Evolutionary conservation across 2,113 vertebrate genomes (phyloP), one percentile per base, ranked within the genome.

Genomic region (Anthoscopus minutus): DNA sequence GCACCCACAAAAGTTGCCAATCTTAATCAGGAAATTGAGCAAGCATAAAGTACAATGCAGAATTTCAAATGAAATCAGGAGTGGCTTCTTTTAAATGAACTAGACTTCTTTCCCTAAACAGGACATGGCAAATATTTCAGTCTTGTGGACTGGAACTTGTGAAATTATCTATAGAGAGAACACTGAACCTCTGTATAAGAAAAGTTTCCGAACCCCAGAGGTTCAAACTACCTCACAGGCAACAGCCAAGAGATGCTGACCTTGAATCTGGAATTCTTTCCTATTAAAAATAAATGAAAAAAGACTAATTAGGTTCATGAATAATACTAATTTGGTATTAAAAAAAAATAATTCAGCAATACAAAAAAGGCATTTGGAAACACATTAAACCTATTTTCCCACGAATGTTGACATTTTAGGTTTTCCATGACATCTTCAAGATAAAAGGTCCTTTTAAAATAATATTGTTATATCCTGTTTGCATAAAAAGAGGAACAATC

Each of bases 1-100:
- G 10, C 11, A 65, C 6, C 2, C 0, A 0, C 14, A 40, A 25
- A 79, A 57, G 1, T 14, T 71, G 31, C 13, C 45, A 35, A 23
- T 37, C 38, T 11, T 53, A 57, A 21, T 22, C 18, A 74, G 30
- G 38, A 91, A 74, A 77, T 2, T 3, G 11, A 83, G 37, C 17
- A 30, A 87, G 10, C 18, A 74, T 18, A 10, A 84, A 67, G 27
- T 24, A 45, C 3, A 57, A 35, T 8, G 16, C 7, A 47, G 31
- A 78, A 88, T 21, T 61, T 70, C 14, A 73, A 51, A 86, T 48
- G 5, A 82, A 79, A 67, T 72, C 37, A 35, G 44, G 30, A 65
- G 15, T 22, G 4, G 7, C 42, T 70, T 50, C 15, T 83, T 60
- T 57, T 25, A 92, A 80, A 86, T 70, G 64, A 66, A 40, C 10